Conservation (phyloP, 2,888 invertebrate genomes). For the Euzetes globulus region DNA sequence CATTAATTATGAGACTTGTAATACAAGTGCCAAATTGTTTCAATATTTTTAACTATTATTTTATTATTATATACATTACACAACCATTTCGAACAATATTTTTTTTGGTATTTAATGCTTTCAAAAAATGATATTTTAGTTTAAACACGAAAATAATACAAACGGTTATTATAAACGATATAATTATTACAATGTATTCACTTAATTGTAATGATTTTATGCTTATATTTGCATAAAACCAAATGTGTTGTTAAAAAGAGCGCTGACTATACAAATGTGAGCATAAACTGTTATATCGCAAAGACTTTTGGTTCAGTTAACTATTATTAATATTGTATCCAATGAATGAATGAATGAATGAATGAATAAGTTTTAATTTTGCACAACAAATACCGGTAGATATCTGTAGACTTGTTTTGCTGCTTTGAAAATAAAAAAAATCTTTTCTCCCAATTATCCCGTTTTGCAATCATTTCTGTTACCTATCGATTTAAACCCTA, state of each 20-base stretch:
- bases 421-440: neutral
- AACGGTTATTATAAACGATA: no score
- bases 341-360: no score
- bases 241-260: no score
- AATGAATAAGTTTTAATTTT: neutral
- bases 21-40: slow-evolving; percentile 29
- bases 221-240: no score
- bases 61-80: neutral
- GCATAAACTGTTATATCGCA: no score
- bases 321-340: neutral
- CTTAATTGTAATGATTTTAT: no score
- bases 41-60: slow-evolving; percentile 22
- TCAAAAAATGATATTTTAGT: neutral
- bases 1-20: slow-evolving; percentile 16
- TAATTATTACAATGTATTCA: no score
- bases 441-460: neutral
- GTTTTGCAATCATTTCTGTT: neutral
- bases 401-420: slow-evolving; percentile 29
- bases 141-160: no score
- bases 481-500: neutral
- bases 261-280: no score
- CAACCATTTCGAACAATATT: slow-evolving; percentile 15
- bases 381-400: slow-evolving; percentile 30
- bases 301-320: no score
- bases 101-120: neutral